Conservation (phyloP, 2,797 vertebrate genomes). For the Syngnathus rostellatus region DNA sequence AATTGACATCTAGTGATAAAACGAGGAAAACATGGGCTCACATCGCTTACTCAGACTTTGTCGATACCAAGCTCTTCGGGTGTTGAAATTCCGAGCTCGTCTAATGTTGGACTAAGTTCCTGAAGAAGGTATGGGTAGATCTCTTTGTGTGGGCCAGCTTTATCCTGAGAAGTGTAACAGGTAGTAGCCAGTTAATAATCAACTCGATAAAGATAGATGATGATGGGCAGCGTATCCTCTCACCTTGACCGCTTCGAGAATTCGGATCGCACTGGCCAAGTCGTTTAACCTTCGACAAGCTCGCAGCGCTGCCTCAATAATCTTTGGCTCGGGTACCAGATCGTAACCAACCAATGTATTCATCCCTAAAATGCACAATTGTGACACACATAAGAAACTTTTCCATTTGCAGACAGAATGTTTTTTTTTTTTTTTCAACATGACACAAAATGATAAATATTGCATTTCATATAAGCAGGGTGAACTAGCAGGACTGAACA, state of each 20-base stretch:
- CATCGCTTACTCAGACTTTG: constrained; percentile 57
- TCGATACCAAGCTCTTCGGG: constrained; percentile 91
- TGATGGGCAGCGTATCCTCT: constrained; percentile 7
- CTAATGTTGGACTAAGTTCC: constrained; percentile 83
- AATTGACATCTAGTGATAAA: not conserved
- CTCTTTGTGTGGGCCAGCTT: constrained; percentile 89
- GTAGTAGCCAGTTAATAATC: not conserved
- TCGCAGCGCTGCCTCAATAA: constrained; percentile 84
- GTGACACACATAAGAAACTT: not conserved
- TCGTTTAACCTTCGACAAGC: constrained; percentile 92
- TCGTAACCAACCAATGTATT: constrained; percentile 91
- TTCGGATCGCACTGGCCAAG: constrained; percentile 86
- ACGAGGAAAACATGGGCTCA: not conserved
- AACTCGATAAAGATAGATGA: not conserved
- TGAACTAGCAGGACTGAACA: too few species aligned
- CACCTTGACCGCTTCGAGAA: constrained; percentile 93
- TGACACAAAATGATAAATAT: not conserved
- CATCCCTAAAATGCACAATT: constrained; percentile 69
- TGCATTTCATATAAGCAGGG: not conserved
- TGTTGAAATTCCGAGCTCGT: constrained; percentile 87
- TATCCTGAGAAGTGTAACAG: constrained; percentile 70
- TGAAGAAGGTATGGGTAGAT: constrained; percentile 93
- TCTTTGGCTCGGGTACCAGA: constrained; percentile 94
- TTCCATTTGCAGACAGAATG: not conserved
- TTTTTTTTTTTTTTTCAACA: not conserved